phyloP scores from a whole-genome alignment of 2,113 vertebrate species.

The Rhynchopsitta pachyrhyncha region DNA sequence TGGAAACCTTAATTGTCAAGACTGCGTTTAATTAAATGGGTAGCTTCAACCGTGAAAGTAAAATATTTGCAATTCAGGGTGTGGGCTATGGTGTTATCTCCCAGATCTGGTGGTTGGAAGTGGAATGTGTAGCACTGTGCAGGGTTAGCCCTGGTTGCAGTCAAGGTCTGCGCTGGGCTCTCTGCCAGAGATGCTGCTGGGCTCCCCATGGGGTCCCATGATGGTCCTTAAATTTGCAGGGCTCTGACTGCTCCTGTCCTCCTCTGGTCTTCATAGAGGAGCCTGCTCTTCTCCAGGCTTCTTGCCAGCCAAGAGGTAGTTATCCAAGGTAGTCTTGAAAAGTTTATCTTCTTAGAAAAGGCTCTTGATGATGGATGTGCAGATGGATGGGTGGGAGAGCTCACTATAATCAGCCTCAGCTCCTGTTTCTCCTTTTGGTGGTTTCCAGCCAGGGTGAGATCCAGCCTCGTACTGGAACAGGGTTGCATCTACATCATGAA shows the following conservation, averaged over 20 bases:
- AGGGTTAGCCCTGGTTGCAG: background rate
- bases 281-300: background rate
- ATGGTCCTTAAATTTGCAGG: background rate
- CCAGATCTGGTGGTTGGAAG: background rate
- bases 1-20: background rate
- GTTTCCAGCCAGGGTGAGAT: background rate
- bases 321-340: background rate
- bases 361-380: background rate
- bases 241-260: background rate
- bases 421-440: background rate
- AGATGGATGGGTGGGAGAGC: background rate
- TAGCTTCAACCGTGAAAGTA: background rate
- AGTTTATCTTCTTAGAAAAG: background rate
- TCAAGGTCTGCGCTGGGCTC: rapidly evolving
- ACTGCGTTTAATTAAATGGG: background rate
- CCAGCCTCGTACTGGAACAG: background rate
- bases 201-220: rapidly evolving
- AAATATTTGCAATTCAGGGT: background rate
- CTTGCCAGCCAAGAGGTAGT: too few species aligned
- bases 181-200: background rate
- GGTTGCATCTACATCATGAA: background rate
- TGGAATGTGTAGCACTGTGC: background rate
- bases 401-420: background rate
- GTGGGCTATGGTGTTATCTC: background rate
- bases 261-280: background rate